A percentile compares a stretch with the other conserved stretches of the same genome.
These are phyloP conservation scores for Campoletis raptor DNA, from an alignment of 2,888 invertebrate species.

Conservation along the genomic window DNA sequence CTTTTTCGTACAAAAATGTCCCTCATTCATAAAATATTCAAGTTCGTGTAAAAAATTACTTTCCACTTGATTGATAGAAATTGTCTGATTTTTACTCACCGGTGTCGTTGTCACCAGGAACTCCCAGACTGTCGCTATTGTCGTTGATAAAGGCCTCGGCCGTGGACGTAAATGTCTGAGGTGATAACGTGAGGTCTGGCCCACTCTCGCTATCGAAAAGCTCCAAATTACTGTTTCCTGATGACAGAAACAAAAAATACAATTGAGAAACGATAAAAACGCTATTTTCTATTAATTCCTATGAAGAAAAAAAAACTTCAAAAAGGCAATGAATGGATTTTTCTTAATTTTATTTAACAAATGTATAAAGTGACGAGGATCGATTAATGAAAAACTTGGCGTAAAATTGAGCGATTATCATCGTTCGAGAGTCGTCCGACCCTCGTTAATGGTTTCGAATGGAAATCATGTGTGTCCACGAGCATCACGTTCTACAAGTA, in stretches of 20 bases:
- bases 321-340: not conserved
- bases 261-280: not conserved
- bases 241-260: slow-evolving; percentile 65
- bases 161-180: slow-evolving; percentile 88
- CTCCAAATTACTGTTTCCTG: slow-evolving; percentile 86
- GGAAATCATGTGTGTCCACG: slow-evolving; percentile 66
- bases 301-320: not conserved
- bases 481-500: slow-evolving; percentile 63
- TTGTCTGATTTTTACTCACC: slow-evolving; percentile 83
- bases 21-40: too few relatives aligned
- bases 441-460: slow-evolving; percentile 77
- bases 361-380: not conserved
- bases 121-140: slow-evolving; percentile 88
- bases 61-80: not conserved
- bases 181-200: slow-evolving; percentile 88
- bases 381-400: slow-evolving; percentile 69
- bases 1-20: too few relatives aligned
- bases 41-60: too few relatives aligned
- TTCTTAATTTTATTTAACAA: not conserved
- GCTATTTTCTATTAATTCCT: too few relatives aligned
- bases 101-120: slow-evolving; percentile 87
- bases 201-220: slow-evolving; percentile 88
- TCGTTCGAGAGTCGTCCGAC: slow-evolving; percentile 70
- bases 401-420: slow-evolving; percentile 62
- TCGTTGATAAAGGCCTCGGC: slow-evolving; percentile 89